These are phyloP conservation scores for Drosophila mimetica DNA, from an alignment of 2,888 invertebrate species.

Conservation along the genomic window DNA sequence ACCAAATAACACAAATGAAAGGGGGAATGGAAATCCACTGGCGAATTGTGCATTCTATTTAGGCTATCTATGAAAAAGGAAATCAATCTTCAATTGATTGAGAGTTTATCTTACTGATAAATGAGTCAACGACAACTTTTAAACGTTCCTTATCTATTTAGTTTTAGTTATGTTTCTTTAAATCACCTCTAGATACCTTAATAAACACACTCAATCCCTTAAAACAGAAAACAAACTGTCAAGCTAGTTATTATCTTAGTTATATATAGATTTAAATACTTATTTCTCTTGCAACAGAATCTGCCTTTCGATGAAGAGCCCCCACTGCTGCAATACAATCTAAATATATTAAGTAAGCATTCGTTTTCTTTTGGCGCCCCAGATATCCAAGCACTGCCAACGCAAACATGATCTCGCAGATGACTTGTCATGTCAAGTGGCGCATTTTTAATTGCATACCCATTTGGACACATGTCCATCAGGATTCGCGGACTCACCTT, in stretches of 20 bases:
- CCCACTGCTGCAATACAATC: conserved; percentile 13
- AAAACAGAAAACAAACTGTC: neutral
- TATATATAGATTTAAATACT: neutral
- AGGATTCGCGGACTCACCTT: conserved; percentile 88
- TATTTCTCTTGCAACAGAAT: conserved; percentile 11
- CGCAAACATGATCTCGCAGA: conserved; percentile 35
- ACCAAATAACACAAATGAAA: conserved; percentile 19
- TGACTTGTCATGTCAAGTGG: conserved; percentile 37
- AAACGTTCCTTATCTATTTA: too few relatives aligned
- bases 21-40: conserved; percentile 20
- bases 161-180: too few relatives aligned
- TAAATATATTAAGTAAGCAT: conserved; percentile 29
- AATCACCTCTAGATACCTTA: too few relatives aligned
- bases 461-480: conserved; percentile 6
- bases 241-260: neutral
- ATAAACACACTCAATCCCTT: neutral
- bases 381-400: conserved; percentile 49
- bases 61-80: neutral
- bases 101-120: neutral
- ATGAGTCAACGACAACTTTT: too few relatives aligned
- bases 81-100: neutral
- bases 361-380: conserved; percentile 57
- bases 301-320: neutral
- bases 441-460: conserved; percentile 53
- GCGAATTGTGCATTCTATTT: conserved; percentile 12